Conservation (phyloP, 2,113 vertebrate genomes). For the Pipra filicauda region DNA sequence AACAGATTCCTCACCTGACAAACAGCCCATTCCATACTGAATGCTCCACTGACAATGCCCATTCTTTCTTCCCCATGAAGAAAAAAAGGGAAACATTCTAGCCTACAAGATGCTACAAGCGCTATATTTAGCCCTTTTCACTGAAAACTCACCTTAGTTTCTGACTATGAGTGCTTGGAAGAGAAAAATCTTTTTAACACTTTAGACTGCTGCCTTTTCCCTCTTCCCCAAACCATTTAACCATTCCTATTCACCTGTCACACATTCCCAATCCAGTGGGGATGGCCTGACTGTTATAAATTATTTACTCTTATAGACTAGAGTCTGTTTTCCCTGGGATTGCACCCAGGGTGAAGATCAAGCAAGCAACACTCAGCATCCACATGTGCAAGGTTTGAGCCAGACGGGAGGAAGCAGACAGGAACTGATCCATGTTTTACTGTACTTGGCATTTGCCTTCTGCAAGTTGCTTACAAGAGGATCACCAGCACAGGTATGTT, state of each 20-base stretch:
- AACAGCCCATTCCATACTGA: background rate
- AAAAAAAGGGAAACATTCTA: background rate
- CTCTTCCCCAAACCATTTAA: background rate
- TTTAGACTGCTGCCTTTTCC: background rate
- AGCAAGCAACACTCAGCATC: background rate
- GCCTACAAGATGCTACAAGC: background rate
- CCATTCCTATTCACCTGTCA: background rate
- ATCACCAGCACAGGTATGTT: background rate
- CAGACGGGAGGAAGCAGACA: background rate
- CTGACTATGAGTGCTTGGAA: background rate
- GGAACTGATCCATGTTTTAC: background rate
- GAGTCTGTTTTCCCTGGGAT: background rate
- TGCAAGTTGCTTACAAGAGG: background rate
- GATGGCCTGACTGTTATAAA: background rate
- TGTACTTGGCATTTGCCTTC: background rate
- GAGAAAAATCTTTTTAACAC: background rate
- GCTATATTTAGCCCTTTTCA: background rate
- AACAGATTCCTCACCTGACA: background rate
- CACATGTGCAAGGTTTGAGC: background rate
- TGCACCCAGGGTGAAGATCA: background rate
- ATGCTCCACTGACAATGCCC: background rate
- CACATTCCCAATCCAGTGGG: background rate
- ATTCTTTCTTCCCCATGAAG: slow-evolving; percentile 1
- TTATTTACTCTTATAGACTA: background rate
- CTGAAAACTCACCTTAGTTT: background rate